Conservation (phyloP, 2,797 vertebrate species). For the Phoeniculus purpureus region DNA sequence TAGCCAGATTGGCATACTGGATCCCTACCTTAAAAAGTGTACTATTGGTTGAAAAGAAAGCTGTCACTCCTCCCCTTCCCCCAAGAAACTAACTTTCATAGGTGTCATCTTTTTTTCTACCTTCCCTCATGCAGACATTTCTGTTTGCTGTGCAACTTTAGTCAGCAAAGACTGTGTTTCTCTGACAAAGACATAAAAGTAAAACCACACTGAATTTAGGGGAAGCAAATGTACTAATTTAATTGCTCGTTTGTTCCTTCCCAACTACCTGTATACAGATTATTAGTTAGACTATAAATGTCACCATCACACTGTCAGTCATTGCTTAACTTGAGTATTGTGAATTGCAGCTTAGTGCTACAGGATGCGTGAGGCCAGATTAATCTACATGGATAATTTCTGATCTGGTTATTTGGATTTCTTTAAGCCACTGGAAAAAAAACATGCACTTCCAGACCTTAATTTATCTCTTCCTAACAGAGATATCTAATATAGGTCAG, state of each 20-base stretch:
- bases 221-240: constrained; percentile 24
- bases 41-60: constrained; percentile 1
- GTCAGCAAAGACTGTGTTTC: not conserved
- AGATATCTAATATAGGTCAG: not conserved
- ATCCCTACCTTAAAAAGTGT: constrained; percentile 39
- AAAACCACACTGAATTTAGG: constrained; percentile 7
- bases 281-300: constrained; percentile 23
- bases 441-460: not conserved
- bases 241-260: constrained; percentile 22
- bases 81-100: not conserved
- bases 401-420: not conserved
- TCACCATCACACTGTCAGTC: not conserved
- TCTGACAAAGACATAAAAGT: not conserved
- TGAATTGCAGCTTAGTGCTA: not conserved
- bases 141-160: not conserved
- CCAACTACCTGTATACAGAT: not conserved
- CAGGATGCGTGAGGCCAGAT: not conserved
- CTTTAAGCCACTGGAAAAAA: not conserved
- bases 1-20: not conserved
- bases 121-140: not conserved
- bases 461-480: not conserved
- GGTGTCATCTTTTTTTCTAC: not conserved
- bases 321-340: not conserved
- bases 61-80: not conserved
- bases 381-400: not conserved